Conservation (phyloP, 1,140 invertebrate species). For the Cyphomyrmex costatus region DNA sequence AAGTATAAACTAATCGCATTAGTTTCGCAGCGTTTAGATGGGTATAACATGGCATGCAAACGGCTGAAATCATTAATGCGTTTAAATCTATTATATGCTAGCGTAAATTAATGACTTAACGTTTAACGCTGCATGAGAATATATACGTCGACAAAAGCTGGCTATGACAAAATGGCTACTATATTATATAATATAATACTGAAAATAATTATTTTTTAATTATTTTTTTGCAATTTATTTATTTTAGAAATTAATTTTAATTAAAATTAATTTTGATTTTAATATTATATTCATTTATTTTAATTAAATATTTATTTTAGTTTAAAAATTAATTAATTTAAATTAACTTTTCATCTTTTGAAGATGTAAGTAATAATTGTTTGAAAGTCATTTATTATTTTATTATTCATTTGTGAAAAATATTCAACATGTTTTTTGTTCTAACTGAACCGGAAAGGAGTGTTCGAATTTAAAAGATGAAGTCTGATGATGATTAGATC, state of each 20-base stretch:
- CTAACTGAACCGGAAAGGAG: not conserved
- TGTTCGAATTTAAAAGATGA: not conserved
- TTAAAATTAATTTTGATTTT: not conserved
- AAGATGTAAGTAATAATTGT: not conserved
- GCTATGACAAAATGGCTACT: not conserved
- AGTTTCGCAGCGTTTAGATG: conserved; percentile 22
- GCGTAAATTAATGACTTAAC: conserved; percentile 54
- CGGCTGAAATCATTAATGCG: conserved; percentile 45
- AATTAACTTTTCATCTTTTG: not conserved
- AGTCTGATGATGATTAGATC: not conserved
- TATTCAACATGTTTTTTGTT: not conserved
- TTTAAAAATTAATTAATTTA: not conserved
- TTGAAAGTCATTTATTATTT: not conserved
- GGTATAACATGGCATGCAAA: conserved; percentile 36
- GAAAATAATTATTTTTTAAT: not conserved
- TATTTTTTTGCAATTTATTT: not conserved
- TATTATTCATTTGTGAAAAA: not conserved
- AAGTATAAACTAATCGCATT: conserved; percentile 59
- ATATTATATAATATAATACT: conserved; percentile 4
- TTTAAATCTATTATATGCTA: conserved; percentile 52
- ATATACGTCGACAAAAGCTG: conserved; percentile 3
- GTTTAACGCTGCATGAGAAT: conserved; percentile 27
- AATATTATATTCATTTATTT: not conserved
- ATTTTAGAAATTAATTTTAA: not conserved
- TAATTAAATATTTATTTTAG: not conserved